Evolutionary conservation across 2,797 vertebrate genomes (phyloP).

Genomic region (Pangasius krempfi): DNA sequence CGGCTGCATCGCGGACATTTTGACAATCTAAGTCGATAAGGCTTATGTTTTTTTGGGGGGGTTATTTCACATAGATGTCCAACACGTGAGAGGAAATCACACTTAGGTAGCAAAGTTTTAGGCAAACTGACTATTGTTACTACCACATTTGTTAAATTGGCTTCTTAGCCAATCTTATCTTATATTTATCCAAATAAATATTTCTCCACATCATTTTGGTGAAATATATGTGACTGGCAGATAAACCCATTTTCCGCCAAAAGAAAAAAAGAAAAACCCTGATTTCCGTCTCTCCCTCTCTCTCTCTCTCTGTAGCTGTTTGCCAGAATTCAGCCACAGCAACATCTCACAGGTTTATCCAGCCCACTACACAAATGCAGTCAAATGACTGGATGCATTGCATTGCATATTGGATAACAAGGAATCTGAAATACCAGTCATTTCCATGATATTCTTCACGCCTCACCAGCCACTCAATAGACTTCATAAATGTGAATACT

Average conservation of each 20-base stretch:
- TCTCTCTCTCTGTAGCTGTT: background rate
- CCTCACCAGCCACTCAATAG: background rate
- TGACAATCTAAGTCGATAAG: background rate
- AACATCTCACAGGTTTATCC: background rate
- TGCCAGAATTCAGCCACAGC: background rate
- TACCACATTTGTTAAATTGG: background rate
- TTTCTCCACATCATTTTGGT: background rate
- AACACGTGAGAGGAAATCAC: background rate
- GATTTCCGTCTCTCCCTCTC: no score
- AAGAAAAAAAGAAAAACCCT: no score
- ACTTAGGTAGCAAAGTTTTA: background rate
- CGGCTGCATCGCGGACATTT: background rate
- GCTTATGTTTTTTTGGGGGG: background rate
- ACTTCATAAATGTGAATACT: background rate
- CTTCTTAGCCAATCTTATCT: background rate
- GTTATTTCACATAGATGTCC: background rate
- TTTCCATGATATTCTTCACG: background rate
- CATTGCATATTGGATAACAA: background rate
- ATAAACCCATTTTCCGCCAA: background rate
- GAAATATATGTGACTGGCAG: background rate
- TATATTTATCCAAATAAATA: background rate
- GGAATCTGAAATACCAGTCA: background rate
- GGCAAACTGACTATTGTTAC: background rate
- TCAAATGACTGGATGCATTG: background rate
- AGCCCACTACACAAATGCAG: background rate